Percentiles rank a stretch among this genome's conserved stretches.
phyloP scores from a whole-genome alignment of 2,113 vertebrate genomes.

The Passer domesticus region DNA sequence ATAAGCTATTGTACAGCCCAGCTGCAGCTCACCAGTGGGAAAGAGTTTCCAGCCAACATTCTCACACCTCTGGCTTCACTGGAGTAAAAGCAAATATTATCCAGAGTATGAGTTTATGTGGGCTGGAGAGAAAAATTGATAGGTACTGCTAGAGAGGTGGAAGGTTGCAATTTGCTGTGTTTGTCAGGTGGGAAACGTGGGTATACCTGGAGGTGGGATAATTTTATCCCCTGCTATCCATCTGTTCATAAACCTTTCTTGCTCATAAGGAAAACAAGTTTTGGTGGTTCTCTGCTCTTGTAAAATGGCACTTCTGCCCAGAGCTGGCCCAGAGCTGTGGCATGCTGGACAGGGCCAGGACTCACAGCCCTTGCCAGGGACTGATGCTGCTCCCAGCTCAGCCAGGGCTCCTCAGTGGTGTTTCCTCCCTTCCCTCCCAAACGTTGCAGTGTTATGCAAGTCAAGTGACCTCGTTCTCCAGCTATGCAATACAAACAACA shows the following conservation, averaged over 20 bases:
- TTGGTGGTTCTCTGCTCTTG: not conserved
- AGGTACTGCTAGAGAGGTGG: not conserved
- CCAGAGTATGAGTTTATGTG: not conserved
- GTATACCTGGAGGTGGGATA: not conserved
- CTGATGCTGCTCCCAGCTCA: constrained; percentile 18
- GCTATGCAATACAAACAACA: constrained; percentile 79
- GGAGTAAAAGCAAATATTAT: not conserved
- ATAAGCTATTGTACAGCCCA: not conserved
- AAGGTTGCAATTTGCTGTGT: not conserved
- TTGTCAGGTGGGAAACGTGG: not conserved
- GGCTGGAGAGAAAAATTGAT: not conserved
- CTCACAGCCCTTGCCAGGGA: not conserved
- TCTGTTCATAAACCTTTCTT: not conserved
- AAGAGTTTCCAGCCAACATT: not conserved
- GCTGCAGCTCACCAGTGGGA: rapidly evolving
- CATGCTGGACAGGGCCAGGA: not conserved
- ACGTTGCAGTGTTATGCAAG: constrained; percentile 76
- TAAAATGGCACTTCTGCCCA: constrained; percentile 44
- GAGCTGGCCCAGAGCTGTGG: not conserved
- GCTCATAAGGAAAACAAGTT: not conserved
- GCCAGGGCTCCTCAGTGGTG: not conserved
- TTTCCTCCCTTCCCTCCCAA: constrained; percentile 20
- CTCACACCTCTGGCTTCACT: not conserved
- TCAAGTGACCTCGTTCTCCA: constrained; percentile 80
- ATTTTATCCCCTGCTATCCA: not conserved